Conservation (phyloP, 2,888 invertebrate genomes). For the Microdon myrmicae region DNA sequence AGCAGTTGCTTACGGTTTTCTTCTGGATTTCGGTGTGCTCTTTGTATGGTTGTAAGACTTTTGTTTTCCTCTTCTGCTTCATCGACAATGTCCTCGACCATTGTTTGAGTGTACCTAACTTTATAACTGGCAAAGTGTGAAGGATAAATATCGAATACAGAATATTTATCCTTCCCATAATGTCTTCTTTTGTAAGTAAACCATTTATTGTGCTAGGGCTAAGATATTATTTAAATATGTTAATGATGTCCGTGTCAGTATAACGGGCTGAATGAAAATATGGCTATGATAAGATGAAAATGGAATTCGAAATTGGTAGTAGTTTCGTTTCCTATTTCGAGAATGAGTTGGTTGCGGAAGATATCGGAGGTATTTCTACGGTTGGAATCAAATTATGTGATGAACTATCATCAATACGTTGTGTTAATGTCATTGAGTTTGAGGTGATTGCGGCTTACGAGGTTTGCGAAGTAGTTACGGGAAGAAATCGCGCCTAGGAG, state of each 20-base stretch:
- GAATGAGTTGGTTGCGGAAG: slow-evolving; percentile 13
- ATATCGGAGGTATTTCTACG: slow-evolving; percentile 11
- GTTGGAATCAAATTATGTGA: slow-evolving; percentile 11
- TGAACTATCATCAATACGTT: slow-evolving; percentile 9
- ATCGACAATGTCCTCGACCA: slow-evolving; percentile 11
- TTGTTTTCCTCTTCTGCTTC: slow-evolving; percentile 15
- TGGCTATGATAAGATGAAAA: slow-evolving; percentile 18
- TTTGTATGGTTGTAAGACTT: slow-evolving; percentile 15
- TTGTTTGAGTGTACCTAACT: slow-evolving; percentile 17
- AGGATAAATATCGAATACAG: slow-evolving; percentile 13
- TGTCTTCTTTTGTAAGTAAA: slow-evolving; percentile 17
- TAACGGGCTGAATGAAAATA: slow-evolving; percentile 17
- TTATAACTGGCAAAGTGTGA: slow-evolving; percentile 14
- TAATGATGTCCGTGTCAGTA: slow-evolving; percentile 15
- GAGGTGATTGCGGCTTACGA: slow-evolving; percentile 13
- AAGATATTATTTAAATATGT: slow-evolving; percentile 9
- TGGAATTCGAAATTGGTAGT: slow-evolving; percentile 19
- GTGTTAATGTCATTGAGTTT: slow-evolving; percentile 3
- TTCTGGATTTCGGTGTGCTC: slow-evolving; percentile 18
- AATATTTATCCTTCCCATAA: slow-evolving; percentile 24
- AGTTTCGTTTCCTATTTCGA: slow-evolving; percentile 14
- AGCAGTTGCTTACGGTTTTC: slow-evolving; percentile 14
- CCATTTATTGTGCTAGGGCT: slow-evolving; percentile 22
- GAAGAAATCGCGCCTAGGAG: slow-evolving; percentile 19
- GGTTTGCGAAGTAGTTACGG: slow-evolving; percentile 26